Evolutionary conservation across 2,888 invertebrate genomes (phyloP).

Genomic region (Hofmannophila pseudospretella): DNA sequence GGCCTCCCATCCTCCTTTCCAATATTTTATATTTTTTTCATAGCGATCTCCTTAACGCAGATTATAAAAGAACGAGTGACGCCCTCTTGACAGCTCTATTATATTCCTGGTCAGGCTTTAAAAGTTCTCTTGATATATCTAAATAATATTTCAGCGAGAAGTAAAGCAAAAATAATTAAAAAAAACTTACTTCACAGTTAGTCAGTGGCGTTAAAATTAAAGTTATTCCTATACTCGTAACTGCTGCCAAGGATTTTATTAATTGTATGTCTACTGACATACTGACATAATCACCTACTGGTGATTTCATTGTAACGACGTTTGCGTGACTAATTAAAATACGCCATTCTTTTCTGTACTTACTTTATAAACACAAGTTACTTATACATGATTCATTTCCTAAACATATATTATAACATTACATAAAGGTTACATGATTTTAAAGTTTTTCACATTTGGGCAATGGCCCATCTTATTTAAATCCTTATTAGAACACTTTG

Average conservation of each 20-base stretch:
- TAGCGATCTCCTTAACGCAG: too few species aligned
- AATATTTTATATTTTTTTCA: too few species aligned
- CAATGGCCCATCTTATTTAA: constrained; percentile 52
- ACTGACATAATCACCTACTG: too few species aligned
- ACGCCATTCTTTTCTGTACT: not conserved
- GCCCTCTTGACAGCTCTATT: too few species aligned
- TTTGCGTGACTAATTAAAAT: not conserved
- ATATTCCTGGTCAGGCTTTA: too few species aligned
- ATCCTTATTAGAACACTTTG: constrained; percentile 53
- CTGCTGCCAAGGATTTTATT: not conserved
- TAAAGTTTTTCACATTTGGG: constrained; percentile 40
- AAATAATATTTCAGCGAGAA: too few species aligned
- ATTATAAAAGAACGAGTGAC: too few species aligned
- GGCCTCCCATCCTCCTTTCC: too few species aligned
- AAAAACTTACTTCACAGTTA: not conserved
- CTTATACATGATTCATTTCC: constrained; percentile 31
- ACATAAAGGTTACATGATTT: constrained; percentile 34
- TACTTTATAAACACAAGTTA: constrained; percentile 28
- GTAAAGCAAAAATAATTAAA: too few species aligned
- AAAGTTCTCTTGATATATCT: too few species aligned
- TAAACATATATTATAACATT: constrained; percentile 27
- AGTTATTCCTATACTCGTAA: not conserved
- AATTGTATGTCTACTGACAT: not conserved
- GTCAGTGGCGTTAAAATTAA: not conserved
- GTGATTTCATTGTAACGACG: constrained; percentile 1